A percentile compares a stretch with the other conserved stretches of the same genome.
Conservation (phyloP, 2,113 vertebrate genomes). For the Hydropotes inermis region DNA sequence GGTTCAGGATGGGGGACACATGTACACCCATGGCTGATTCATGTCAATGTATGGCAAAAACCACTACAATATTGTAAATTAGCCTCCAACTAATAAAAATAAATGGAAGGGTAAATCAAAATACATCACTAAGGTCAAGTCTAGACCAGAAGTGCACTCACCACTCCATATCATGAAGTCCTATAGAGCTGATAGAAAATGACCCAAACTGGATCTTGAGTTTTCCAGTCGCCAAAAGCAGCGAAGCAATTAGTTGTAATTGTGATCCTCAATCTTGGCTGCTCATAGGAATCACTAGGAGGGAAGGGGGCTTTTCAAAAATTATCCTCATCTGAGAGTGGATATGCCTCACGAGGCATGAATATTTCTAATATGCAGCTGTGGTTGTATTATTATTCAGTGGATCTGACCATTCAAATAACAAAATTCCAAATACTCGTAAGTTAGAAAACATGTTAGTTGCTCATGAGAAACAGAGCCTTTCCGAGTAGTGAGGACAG, state of each 20-base stretch:
- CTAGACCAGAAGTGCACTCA: background rate
- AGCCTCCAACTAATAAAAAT: background rate
- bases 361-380: background rate
- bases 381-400: background rate
- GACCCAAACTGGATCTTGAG: background rate
- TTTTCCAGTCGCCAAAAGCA: background rate
- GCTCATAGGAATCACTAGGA: background rate
- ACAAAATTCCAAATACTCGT: background rate
- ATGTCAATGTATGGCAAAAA: background rate
- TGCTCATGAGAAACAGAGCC: background rate
- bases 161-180: background rate
- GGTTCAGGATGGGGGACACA: background rate
- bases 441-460: background rate
- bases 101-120: background rate
- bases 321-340: background rate
- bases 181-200: background rate
- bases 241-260: background rate
- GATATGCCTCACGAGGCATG: background rate
- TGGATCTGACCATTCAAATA: background rate
- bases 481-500: background rate
- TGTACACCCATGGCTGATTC: background rate
- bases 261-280: background rate
- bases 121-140: background rate
- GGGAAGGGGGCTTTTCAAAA: background rate
- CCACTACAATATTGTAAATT: background rate